Evolutionary conservation across 2,888 invertebrate species (phyloP).

Genomic region (Loripinus fragilis): DNA sequence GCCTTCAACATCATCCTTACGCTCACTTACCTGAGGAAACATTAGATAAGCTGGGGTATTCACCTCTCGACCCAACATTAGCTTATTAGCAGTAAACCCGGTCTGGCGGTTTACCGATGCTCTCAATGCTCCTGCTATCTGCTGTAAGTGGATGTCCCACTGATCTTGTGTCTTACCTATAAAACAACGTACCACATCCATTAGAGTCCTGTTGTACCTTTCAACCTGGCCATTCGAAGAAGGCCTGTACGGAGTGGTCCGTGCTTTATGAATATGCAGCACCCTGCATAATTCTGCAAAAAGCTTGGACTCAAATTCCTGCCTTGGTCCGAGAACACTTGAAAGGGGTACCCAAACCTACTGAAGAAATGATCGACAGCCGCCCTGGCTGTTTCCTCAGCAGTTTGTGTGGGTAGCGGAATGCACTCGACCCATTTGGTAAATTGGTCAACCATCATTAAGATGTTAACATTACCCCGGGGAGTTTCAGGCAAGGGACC

Average conservation of each 20-base stretch:
- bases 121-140: constrained; percentile 31
- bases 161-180: constrained; percentile 21
- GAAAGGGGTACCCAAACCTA: constrained; percentile 27
- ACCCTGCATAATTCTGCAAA: constrained; percentile 17
- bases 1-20: background rate
- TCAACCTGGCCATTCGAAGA: constrained; percentile 32
- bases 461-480: constrained; percentile 27
- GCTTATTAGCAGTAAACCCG: constrained; percentile 33
- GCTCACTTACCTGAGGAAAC: background rate
- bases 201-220: constrained; percentile 21
- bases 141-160: constrained; percentile 28
- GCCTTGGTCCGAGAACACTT: constrained; percentile 30
- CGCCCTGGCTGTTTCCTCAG: constrained; percentile 15
- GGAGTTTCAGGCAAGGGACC: constrained; percentile 17
- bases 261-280: constrained; percentile 29
- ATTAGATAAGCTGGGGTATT: constrained; percentile 16
- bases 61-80: constrained; percentile 25
- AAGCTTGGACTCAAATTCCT: constrained; percentile 30
- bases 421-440: constrained; percentile 23
- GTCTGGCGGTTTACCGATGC: constrained; percentile 27
- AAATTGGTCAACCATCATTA: constrained; percentile 38
- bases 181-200: constrained; percentile 28
- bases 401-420: constrained; percentile 18
- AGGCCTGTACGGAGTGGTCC: constrained; percentile 33
- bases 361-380: constrained; percentile 27